Percentiles rank a stretch among this genome's conserved stretches.
Conservation (phyloP, 2,113 vertebrate genomes). For the Corydoras sp. region DNA sequence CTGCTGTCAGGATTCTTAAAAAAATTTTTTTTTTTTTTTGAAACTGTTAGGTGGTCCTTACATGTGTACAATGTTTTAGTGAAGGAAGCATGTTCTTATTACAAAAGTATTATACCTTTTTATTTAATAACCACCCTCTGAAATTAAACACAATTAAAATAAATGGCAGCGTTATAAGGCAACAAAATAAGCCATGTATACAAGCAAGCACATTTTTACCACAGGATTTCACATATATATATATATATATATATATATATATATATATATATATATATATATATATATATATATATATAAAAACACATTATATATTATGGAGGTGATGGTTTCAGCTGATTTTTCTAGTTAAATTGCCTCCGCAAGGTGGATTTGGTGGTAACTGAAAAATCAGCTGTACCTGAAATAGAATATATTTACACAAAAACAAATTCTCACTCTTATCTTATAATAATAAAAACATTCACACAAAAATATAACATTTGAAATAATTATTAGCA, state of each 20-base stretch:
- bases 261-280: background rate
- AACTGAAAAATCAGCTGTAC: constrained; percentile 59
- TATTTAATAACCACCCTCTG: constrained; percentile 43
- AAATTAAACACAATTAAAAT: constrained; percentile 52
- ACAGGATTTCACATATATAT: constrained; percentile 53
- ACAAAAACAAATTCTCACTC: constrained; percentile 81
- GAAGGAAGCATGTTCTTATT: constrained; percentile 19
- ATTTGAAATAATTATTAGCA: constrained; percentile 99
- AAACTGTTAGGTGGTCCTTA: constrained; percentile 36
- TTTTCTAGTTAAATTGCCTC: constrained; percentile 45
- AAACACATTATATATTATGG: constrained; percentile 27
- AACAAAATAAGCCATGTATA: constrained; percentile 53
- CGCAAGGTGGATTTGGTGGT: constrained; percentile 42
- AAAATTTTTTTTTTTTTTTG: background rate
- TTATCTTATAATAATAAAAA: constrained; percentile 76
- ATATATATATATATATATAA: constrained; percentile 40
- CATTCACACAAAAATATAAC: constrained; percentile 98
- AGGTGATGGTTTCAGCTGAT: constrained; percentile 57
- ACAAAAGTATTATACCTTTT: constrained; percentile 26
- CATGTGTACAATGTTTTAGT: constrained; percentile 34
- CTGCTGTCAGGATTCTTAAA: constrained; percentile 30
- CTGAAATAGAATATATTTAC: constrained; percentile 85
- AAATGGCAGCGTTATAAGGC: constrained; percentile 51
- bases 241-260: background rate
- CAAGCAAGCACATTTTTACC: constrained; percentile 58